Evolutionary conservation across 1,140 invertebrate genomes (phyloP), one percentile per base, ranked within the genome.

Genomic region (Drosophila truncata): DNA sequence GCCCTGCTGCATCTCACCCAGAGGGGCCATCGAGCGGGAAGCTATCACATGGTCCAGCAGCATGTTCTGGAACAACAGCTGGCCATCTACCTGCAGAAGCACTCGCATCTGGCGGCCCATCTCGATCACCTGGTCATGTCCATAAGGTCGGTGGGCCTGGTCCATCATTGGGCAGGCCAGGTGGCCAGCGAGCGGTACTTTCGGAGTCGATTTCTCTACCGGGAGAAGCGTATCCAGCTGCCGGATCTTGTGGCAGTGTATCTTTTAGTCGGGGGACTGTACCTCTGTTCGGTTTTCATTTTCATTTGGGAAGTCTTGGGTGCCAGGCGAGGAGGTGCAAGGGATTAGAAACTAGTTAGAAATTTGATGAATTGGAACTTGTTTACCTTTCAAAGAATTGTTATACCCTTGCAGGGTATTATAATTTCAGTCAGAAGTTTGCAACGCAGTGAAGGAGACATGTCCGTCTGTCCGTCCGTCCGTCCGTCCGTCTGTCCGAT

Each of bases 41-140:
- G 66, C 25, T 85, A 71, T n/a, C 76, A 84, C 35, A 73, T 85
- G 3, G 18, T 85, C 6, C 64, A 69, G 3, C 57, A 85, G 39
- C 60, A 73, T 4, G 49, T 85, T 1, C 52, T 85, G 35, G 77
- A 85, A 29, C 82, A 85, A n/a, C 81, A 85, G 47, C 27, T 85
- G 64, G 73, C 78, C 44, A 81, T 85, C 14, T 84, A 84, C 25
- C 49, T 85, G 57, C 78, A 78, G 42, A 80, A 78, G 61, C 81
- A 85, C 58, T 85, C 82, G 31, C 69, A 78, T 50, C 44, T 85
- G 55, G 73, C 62, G 14, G 37, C 35, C 3, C 78, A 73, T 3
- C 39, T 85, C 3, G 82, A 85, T 29, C 65, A 71, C 9, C 65
- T 76, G 7, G 57, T 85, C 31, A 78, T 81, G 74, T 54, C 78